Evolutionary conservation across 2,113 vertebrate genomes (phyloP).

Genomic region (Cyanoderma ruficeps): DNA sequence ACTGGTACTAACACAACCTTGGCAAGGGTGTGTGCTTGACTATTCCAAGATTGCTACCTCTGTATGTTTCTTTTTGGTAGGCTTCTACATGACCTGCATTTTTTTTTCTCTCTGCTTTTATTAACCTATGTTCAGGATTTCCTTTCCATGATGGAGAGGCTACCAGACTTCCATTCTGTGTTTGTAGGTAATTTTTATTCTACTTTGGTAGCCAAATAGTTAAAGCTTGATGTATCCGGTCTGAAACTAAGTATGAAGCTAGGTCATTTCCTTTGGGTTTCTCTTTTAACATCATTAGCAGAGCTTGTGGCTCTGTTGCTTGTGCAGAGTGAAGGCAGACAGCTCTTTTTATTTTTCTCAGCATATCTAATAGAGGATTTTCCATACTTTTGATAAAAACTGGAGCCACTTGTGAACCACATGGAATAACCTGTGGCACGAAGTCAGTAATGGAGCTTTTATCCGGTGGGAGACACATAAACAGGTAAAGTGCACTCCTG

Average conservation of each 20-base stretch:
- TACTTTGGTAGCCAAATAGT: not conserved
- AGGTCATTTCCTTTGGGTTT: slow-evolving; percentile 33
- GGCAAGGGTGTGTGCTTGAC: not conserved
- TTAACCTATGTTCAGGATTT: not conserved
- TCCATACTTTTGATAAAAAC: not conserved
- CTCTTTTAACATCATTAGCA: not conserved
- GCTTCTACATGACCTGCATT: not conserved
- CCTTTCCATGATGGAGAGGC: not conserved
- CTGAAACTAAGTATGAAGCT: not conserved
- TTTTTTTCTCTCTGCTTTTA: not conserved
- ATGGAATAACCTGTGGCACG: not conserved
- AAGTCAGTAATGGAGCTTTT: not conserved
- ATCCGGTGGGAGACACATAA: not conserved
- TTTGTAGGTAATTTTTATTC: not conserved
- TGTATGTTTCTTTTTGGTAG: not conserved
- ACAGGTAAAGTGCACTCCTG: slow-evolving; percentile 4
- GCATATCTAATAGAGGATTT: not conserved
- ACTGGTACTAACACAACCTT: not conserved
- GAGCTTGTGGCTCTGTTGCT: not conserved
- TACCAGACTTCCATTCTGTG: not conserved
- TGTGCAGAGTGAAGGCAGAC: not conserved
- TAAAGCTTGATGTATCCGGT: slow-evolving; percentile 12
- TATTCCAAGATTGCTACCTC: not conserved
- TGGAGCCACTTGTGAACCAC: not conserved
- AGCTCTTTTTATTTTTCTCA: not conserved